phyloP scores from a whole-genome alignment of 2,888 invertebrate species.

The Miltochrista miniata region DNA sequence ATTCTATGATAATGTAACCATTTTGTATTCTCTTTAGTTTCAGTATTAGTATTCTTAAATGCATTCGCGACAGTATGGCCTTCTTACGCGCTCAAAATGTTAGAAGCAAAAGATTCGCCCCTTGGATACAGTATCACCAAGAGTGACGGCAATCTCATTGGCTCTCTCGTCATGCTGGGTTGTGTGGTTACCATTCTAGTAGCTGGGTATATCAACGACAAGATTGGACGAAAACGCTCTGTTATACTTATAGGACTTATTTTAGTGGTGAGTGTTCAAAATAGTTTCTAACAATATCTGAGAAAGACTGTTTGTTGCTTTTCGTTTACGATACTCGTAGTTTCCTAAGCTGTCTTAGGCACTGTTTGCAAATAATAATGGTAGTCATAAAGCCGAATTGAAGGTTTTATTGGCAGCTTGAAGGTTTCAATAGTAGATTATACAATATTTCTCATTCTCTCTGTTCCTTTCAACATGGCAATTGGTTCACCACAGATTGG shows the following conservation, averaged over 20 bases:
- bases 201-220: slow-evolving; percentile 35
- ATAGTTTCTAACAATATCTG: no score
- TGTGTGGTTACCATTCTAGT: slow-evolving; percentile 27
- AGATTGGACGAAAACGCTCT: slow-evolving; percentile 44
- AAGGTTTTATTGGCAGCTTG: no score
- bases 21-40: slow-evolving; percentile 26
- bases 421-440: no score
- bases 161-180: slow-evolving; percentile 46
- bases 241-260: slow-evolving; percentile 34
- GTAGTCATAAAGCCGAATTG: no score
- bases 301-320: no score
- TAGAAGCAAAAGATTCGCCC: slow-evolving; percentile 39
- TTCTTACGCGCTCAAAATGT: slow-evolving; percentile 38
- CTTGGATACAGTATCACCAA: slow-evolving; percentile 35
- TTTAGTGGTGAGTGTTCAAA: slow-evolving; percentile 32
- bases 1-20: not conserved
- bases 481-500: no score
- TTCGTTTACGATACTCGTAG: no score
- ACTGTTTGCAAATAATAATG: no score
- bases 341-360: no score
- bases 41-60: slow-evolving; percentile 24
- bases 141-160: slow-evolving; percentile 37
- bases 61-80: slow-evolving; percentile 41
- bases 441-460: no score
- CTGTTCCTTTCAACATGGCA: no score